phyloP scores from a whole-genome alignment of 2,888 invertebrate genomes.

The Caenorhabditis wallacei region DNA sequence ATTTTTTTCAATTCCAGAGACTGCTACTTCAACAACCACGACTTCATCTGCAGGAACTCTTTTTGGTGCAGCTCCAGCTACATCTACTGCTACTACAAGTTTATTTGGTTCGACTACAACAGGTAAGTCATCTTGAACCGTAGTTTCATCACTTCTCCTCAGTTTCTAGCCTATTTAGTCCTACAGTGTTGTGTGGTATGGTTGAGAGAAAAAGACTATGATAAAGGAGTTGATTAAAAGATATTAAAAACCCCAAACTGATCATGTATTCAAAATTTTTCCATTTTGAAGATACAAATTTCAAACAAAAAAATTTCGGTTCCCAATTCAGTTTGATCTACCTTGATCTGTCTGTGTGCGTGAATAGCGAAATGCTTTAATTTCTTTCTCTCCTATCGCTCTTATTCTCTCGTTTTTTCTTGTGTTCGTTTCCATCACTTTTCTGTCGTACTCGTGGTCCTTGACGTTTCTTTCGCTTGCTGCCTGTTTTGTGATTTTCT shows the following conservation, averaged over 20 bases:
- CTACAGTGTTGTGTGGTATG: constrained; percentile 37
- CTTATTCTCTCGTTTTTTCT: constrained; percentile 24
- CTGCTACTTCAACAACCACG: constrained; percentile 38
- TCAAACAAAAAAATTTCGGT: neutral
- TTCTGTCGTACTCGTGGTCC: constrained; percentile 30
- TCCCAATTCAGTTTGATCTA: constrained; percentile 5
- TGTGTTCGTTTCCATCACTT: constrained; percentile 13
- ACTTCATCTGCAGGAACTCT: constrained; percentile 50
- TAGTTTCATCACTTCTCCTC: constrained; percentile 14
- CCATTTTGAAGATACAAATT: neutral
- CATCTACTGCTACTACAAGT: constrained; percentile 38
- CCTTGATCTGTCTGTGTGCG: neutral
- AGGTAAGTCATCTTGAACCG: neutral
- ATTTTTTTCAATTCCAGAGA: constrained; percentile 33
- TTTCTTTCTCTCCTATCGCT: constrained; percentile 31
- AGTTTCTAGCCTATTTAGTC: constrained; percentile 7
- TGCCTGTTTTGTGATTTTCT: neutral
- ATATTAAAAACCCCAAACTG: neutral
- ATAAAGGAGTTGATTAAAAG: neutral
- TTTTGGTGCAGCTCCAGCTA: constrained; percentile 40
- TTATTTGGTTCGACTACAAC: constrained; percentile 49
- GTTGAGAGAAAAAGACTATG: constrained; percentile 17
- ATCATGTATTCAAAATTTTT: neutral
- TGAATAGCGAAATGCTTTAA: neutral
- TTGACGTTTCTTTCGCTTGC: constrained; percentile 2